Evolutionary conservation across 2,797 vertebrate genomes (phyloP).

Genomic region (Yasuhikotakia modesta): DNA sequence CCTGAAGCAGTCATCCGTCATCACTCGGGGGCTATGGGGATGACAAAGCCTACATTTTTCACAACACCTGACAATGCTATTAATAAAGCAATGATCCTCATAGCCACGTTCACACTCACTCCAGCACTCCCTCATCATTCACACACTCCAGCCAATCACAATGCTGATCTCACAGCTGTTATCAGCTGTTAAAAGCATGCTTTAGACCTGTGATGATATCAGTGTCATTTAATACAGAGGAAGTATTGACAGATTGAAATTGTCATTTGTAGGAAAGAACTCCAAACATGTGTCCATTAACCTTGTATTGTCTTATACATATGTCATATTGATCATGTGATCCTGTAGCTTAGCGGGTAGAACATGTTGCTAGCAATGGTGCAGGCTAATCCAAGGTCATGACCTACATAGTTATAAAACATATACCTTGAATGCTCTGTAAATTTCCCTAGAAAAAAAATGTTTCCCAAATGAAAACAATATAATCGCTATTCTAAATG

Average conservation of each 20-base stretch:
- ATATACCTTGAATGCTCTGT: too few species aligned
- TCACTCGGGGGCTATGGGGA: slow-evolving; percentile 84
- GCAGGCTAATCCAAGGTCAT: too few species aligned
- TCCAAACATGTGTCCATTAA: slow-evolving; percentile 7
- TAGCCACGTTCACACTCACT: slow-evolving; percentile 90
- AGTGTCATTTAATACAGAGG: not conserved
- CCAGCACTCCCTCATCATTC: slow-evolving; percentile 79
- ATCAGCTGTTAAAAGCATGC: slow-evolving; percentile 42
- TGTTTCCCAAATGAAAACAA: too few species aligned
- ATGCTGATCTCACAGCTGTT: slow-evolving; percentile 48
- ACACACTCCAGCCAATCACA: slow-evolving; percentile 66
- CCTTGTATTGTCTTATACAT: not conserved
- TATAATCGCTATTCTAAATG: too few species aligned
- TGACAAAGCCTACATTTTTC: slow-evolving; percentile 96
- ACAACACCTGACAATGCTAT: slow-evolving; percentile 93
- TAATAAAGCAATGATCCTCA: slow-evolving; percentile 99
- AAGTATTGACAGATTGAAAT: slow-evolving; percentile 21
- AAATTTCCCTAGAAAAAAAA: too few species aligned
- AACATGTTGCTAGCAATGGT: too few species aligned
- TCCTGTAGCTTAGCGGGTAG: too few species aligned
- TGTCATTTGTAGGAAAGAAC: slow-evolving; percentile 10
- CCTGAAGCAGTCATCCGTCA: slow-evolving; percentile 86
- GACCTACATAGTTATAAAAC: too few species aligned
- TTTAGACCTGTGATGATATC: slow-evolving; percentile 6
- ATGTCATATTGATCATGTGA: too few species aligned